A percentile compares a stretch with the other conserved stretches of the same genome.
Evolutionary conservation across 2,113 vertebrate species (phyloP).

Genomic region (Tragulus kanchil): DNA sequence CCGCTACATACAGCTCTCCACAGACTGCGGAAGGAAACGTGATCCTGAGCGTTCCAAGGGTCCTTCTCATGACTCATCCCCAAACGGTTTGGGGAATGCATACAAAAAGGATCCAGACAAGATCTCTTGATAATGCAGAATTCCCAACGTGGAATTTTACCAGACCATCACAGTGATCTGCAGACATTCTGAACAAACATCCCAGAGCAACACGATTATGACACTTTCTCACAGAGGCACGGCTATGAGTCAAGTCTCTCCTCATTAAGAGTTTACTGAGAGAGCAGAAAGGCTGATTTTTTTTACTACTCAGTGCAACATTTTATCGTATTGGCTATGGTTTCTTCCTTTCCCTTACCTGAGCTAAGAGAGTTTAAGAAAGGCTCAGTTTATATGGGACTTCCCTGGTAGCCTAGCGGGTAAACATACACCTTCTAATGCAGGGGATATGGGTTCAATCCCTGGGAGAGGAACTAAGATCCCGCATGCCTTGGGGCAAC

Average conservation of each 20-base stretch:
- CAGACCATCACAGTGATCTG: background rate
- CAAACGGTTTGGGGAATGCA: no score
- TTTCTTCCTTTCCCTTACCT: slow-evolving; percentile 11
- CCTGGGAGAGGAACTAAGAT: background rate
- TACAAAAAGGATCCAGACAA: background rate
- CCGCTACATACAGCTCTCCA: background rate
- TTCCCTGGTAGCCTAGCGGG: background rate
- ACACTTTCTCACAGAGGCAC: background rate
- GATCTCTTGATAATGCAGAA: background rate
- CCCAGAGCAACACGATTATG: background rate
- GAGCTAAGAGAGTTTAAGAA: slow-evolving; percentile 35
- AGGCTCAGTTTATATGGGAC: slow-evolving; percentile 52
- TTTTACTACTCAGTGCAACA: slow-evolving; percentile 19
- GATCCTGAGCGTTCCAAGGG: background rate
- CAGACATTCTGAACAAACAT: background rate
- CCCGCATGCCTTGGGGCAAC: background rate
- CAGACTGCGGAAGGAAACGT: background rate
- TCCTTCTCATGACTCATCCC: background rate
- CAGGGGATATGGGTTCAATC: accelerated
- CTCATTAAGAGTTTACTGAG: background rate
- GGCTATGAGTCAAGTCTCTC: background rate
- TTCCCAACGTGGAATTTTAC: background rate
- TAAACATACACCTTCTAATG: background rate
- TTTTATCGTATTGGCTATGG: slow-evolving; percentile 78
- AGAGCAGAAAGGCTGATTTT: background rate